Evolutionary conservation across 2,797 vertebrate species (phyloP), one percentile per base, ranked within the genome.

Genomic region (Austrolebias charrua): DNA sequence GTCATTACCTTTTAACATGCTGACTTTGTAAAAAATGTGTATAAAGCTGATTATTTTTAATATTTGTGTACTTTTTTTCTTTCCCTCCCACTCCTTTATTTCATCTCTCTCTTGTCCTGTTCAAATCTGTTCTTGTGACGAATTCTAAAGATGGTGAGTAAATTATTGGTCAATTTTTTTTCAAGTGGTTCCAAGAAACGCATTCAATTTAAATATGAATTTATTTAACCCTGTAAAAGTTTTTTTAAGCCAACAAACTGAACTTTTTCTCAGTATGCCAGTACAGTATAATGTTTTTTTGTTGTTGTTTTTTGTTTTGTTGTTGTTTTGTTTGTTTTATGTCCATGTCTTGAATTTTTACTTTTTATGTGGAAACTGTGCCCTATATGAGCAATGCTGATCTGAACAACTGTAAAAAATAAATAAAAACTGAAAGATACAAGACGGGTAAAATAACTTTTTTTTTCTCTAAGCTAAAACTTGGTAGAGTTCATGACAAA

Each of bases 141-240:
- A 77, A 63, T 57, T 79, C 55, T 70, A 66, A 75, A 91, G 91
- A 90, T 66, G 89, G 91, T 91, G 82, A 92, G 90, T 38, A 38
- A 38, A 38, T 38, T 38, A 38, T 38, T 38, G 35, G 35, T 38
- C 35, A 38, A 10, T 2, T 38, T 38, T 38, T 11, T 38, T 45
- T n/a, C 43, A 18, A 45, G 44, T 18, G 12, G 35, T 38, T 54
- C 16, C 45, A 11, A 55, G 9, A 5, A 61, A 29, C 15, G 1
- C 18, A 1, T n/a, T 29, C 43, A 13, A n/a, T 9, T 18, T 60
- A 12, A 49, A 8, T 18, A 11, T 58, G 24, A 19, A 33, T 13
- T 44, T 12, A 63, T 14, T 19, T 45, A 16, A 35, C 13, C 28
- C 16, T 6, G 20, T 28, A 18, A 19, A 28, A n/a, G 28, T 35